Evolutionary conservation across 2,888 invertebrate genomes (phyloP).

Genomic region (Hedya salicella): DNA sequence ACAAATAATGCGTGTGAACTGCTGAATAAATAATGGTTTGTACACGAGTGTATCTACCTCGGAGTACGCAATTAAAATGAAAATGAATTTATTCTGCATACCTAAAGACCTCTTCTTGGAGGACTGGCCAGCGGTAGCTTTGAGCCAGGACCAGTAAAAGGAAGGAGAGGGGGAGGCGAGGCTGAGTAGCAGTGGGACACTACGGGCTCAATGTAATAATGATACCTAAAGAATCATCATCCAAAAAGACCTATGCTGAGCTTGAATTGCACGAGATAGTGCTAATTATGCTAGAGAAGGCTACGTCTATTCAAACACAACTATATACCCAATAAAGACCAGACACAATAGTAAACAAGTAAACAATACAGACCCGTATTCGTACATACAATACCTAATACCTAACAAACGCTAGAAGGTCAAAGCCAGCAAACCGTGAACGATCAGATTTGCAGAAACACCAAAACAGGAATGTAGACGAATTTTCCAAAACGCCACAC

Average conservation of each 20-base stretch:
- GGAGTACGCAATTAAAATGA: neutral
- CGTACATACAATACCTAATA: too few relatives aligned
- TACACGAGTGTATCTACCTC: neutral
- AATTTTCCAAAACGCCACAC: constrained; percentile 47
- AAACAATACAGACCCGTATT: constrained; percentile 26
- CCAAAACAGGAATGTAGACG: constrained; percentile 45
- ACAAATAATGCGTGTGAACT: constrained; percentile 34
- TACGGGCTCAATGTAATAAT: too few relatives aligned
- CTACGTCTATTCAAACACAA: neutral
- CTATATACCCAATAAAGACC: constrained; percentile 28
- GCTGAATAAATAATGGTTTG: neutral
- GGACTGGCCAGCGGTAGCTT: too few relatives aligned
- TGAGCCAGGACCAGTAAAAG: too few relatives aligned
- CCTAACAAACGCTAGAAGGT: constrained; percentile 11
- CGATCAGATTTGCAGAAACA: constrained; percentile 41
- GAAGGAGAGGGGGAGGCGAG: too few relatives aligned
- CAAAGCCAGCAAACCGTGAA: constrained; percentile 32
- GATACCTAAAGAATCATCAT: too few relatives aligned
- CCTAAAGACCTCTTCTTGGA: too few relatives aligned
- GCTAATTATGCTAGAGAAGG: too few relatives aligned
- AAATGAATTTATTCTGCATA: neutral
- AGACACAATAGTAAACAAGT: constrained; percentile 15
- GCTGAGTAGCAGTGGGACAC: too few relatives aligned
- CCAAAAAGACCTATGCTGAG: neutral
- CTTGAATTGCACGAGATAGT: too few relatives aligned